Evolutionary conservation across 2,797 vertebrate species (phyloP).

Genomic region (Parambassis ranga): DNA sequence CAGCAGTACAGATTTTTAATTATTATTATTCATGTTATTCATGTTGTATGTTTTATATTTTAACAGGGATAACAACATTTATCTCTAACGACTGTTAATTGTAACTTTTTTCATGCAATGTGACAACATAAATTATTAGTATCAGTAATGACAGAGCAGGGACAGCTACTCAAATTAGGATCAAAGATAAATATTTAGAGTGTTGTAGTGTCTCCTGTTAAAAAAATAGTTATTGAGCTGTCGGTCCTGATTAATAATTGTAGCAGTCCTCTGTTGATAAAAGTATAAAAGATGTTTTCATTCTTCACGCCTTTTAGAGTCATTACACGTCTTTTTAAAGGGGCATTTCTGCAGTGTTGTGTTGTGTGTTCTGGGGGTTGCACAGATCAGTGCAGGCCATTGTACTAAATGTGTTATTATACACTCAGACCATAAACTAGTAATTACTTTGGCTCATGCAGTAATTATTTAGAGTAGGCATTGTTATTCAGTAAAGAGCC

Average conservation of each 20-base stretch:
- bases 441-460: constrained; percentile 55
- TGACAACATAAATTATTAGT: too few relatives aligned
- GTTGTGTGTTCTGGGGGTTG: constrained; percentile 4
- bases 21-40: too few relatives aligned
- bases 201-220: background rate
- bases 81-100: too few relatives aligned
- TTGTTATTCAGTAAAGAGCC: constrained; percentile 54
- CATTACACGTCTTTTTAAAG: background rate
- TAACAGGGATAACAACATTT: too few relatives aligned
- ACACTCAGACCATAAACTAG: constrained; percentile 49
- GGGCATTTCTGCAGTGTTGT: background rate
- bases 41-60: too few relatives aligned
- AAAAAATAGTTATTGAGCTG: background rate
- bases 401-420: constrained; percentile 48
- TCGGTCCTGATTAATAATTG: background rate
- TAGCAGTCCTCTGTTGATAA: background rate
- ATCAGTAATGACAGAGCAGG: too few relatives aligned
- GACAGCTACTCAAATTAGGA: background rate
- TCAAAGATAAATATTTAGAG: background rate
- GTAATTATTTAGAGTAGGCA: constrained; percentile 59
- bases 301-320: background rate
- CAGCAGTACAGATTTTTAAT: too few relatives aligned
- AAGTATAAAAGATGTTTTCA: background rate
- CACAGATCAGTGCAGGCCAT: constrained; percentile 8
- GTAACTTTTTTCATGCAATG: too few relatives aligned